These are phyloP conservation scores for Aspidiotus rigidus DNA, from an alignment of 2,888 invertebrate species.

Conservation along the genomic window DNA sequence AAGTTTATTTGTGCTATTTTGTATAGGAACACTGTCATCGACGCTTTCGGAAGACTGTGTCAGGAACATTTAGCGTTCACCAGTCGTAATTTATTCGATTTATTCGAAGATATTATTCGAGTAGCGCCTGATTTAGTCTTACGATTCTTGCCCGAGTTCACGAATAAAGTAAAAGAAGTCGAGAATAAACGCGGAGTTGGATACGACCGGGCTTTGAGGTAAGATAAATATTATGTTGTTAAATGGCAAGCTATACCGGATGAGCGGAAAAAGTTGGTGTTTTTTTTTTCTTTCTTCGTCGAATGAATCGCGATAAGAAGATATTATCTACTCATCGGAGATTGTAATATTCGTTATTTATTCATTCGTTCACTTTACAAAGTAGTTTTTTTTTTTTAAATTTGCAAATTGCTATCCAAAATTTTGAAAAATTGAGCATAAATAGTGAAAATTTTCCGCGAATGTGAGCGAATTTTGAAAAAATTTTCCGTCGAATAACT, in stretches of 20 bases:
- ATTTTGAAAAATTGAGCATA: background rate
- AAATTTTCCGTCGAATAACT: background rate
- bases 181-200: constrained; percentile 46
- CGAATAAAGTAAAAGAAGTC: constrained; percentile 43
- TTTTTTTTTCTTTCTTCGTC: no score
- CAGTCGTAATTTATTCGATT: constrained; percentile 44
- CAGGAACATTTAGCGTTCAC: constrained; percentile 46
- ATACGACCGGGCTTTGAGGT: constrained; percentile 45
- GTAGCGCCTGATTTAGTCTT: constrained; percentile 42
- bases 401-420: background rate
- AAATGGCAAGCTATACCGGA: no score
- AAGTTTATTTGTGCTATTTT: background rate
- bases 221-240: constrained; percentile 36
- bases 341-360: no score
- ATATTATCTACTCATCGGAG: no score
- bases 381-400: no score
- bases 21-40: constrained; percentile 40
- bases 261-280: no score
- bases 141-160: constrained; percentile 41
- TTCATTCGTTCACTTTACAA: no score
- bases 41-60: constrained; percentile 41
- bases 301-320: no score
- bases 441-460: background rate
- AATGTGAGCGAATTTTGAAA: background rate
- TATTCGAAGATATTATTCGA: constrained; percentile 42